phyloP scores from a whole-genome alignment of 2,888 invertebrate species.

The Colostygia pectinataria region DNA sequence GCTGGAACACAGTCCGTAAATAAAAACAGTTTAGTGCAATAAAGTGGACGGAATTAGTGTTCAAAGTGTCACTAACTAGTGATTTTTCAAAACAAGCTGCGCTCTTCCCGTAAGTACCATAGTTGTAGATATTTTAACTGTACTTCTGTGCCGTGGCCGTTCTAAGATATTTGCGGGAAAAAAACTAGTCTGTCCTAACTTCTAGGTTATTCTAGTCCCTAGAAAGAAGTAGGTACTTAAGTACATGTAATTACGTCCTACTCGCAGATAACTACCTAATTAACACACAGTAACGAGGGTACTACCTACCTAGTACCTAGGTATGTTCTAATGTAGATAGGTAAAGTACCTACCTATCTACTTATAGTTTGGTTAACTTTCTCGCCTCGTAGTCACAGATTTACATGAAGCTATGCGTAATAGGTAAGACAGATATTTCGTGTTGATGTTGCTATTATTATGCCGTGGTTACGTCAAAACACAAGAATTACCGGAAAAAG shows the following conservation, averaged over 20 bases:
- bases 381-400: constrained; percentile 8
- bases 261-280: background rate
- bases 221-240: constrained; percentile 4
- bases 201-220: constrained; percentile 9
- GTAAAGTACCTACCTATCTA: too few species aligned
- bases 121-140: constrained; percentile 71
- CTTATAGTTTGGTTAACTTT: constrained; percentile 22
- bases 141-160: constrained; percentile 60
- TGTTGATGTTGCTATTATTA: too few species aligned
- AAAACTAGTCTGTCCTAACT: constrained; percentile 39
- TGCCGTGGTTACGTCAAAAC: constrained; percentile 16
- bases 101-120: constrained; percentile 62
- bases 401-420: constrained; percentile 9
- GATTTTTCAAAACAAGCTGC: constrained; percentile 56
- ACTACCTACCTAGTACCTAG: too few species aligned
- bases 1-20: constrained; percentile 52
- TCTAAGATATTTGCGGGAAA: constrained; percentile 69
- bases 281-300: too few species aligned
- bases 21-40: constrained; percentile 53
- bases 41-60: constrained; percentile 54
- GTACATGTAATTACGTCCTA: constrained; percentile 22
- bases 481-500: too few species aligned
- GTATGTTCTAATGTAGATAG: background rate
- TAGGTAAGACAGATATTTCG: background rate
- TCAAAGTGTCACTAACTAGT: constrained; percentile 42